Conservation (phyloP, 2,797 vertebrate genomes). For the Amniataba percoides region DNA sequence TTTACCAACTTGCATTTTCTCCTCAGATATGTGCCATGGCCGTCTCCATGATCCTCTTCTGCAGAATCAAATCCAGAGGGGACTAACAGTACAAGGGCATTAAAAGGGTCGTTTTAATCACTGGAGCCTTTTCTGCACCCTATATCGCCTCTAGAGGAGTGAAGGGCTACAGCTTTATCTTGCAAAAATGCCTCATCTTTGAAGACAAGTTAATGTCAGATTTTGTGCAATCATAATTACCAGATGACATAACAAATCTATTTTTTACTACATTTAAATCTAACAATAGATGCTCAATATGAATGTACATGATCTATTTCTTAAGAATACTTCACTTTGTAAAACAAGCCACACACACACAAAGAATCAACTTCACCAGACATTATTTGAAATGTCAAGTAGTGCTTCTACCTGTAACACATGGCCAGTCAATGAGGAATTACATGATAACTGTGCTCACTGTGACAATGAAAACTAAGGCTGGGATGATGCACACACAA, state of each 20-base stretch:
- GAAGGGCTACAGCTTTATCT: slow-evolving; percentile 9
- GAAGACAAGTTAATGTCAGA: slow-evolving; percentile 13
- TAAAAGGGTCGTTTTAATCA: slow-evolving; percentile 11
- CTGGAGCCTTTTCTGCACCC: slow-evolving; percentile 12
- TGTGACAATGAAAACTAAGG: slow-evolving; percentile 46
- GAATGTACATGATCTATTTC: slow-evolving; percentile 44
- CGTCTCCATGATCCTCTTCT: slow-evolving; percentile 83
- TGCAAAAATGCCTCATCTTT: slow-evolving; percentile 19
- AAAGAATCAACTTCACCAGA: slow-evolving; percentile 9
- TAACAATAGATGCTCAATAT: slow-evolving; percentile 20
- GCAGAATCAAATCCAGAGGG: slow-evolving; percentile 71
- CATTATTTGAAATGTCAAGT: slow-evolving; percentile 7
- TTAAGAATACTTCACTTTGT: slow-evolving; percentile 2
- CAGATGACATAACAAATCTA: slow-evolving; percentile 51
- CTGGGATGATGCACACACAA: neutral
- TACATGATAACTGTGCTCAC: slow-evolving; percentile 9
- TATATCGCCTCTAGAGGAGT: neutral
- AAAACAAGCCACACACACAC: neutral
- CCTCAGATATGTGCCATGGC: slow-evolving; percentile 83
- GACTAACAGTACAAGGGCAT: slow-evolving; percentile 17
- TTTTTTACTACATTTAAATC: slow-evolving; percentile 54
- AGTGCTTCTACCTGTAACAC: neutral
- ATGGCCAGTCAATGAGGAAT: slow-evolving; percentile 26
- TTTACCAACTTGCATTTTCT: neutral
- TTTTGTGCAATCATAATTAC: slow-evolving; percentile 60